Evolutionary conservation across 2,888 invertebrate species (phyloP), one percentile per base, ranked within the genome.

Genomic region (Meloe dianella): DNA sequence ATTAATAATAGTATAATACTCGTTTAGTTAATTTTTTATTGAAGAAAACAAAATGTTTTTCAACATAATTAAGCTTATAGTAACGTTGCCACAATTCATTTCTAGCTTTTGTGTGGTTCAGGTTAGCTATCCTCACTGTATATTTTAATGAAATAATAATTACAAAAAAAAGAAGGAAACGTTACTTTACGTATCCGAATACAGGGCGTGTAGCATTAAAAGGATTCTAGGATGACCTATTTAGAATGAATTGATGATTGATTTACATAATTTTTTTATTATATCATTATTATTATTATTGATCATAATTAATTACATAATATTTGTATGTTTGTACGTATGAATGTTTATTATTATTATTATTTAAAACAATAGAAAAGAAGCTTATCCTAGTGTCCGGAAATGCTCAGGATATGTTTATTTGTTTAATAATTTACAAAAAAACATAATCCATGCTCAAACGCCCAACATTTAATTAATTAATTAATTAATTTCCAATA

Each of bases 181-280:
- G 54, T 54, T 54, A 54, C 54, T 14, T 14, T 14, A 54, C 24
- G 12, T 20, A 24, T 27, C n/a, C 3, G 27, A 27, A 54, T 24
- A 24, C 1, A 24, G 2, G 4, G 30, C 35, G 32, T 54, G 29
- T 32, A 71, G 71, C 71, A 70, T 68, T 71, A 66, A 70, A 54
- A 76, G 82, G 83, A 81, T 74, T 78, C 80, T 72, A 82, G 83
- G 83, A 83, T 81, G 83, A 83, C 78, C 82, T 73, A n/a, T n/a
- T n/a, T n/a, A 73, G 80, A 76, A 74, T 71, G 80, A 75, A 71
- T 75, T 77, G 51, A 58, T 66, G 69, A 60, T 65, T 63, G 61
- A 7, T 41, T 41, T 8, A 14, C 35, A 22, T 35, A 14, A 58
- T 65, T 65, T 62, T 10, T 10, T 17, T 32, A 27, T 57, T 17